These are phyloP conservation scores for Cosmia trapezina DNA, from an alignment of 2,888 invertebrate genomes.

Conservation along the genomic window DNA sequence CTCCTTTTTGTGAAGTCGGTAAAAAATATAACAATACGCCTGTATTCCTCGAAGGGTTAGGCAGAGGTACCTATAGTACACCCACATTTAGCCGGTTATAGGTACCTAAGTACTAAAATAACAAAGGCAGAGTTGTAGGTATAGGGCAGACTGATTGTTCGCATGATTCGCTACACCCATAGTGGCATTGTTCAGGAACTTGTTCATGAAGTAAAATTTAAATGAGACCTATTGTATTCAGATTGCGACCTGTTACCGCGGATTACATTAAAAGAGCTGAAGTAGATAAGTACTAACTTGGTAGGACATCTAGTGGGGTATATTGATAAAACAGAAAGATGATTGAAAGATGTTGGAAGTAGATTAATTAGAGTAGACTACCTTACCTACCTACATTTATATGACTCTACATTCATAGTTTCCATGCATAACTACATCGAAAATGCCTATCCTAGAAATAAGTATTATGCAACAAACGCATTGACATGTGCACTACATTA, in stretches of 20 bases:
- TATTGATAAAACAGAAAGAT: neutral
- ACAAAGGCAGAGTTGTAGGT: conserved; percentile 9
- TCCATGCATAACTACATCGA: neutral
- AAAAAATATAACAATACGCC: neutral
- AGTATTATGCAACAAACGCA: conserved; percentile 28
- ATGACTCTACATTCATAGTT: neutral
- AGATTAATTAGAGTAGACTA: neutral
- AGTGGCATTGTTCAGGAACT: conserved; percentile 53
- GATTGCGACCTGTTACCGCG: conserved; percentile 66
- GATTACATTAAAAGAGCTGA: conserved; percentile 45
- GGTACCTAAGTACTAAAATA: neutral
- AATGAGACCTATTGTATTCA: conserved; percentile 74
- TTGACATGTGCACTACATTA: conserved; percentile 45
- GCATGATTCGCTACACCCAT: conserved; percentile 54
- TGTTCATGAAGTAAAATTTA: conserved; percentile 65
- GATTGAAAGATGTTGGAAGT: neutral
- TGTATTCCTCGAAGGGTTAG: neutral
- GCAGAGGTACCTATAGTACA: neutral
- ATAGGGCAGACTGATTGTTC: conserved; percentile 45
- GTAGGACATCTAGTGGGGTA: neutral
- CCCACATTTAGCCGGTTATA: neutral
- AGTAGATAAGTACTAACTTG: conserved; percentile 11
- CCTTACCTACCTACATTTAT: neutral
- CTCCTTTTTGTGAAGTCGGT: too few species aligned
- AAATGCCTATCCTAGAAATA: neutral